These are phyloP conservation scores for Peromyscus polionotus DNA, from an alignment of 2,113 vertebrate species.

Conservation along the genomic window DNA sequence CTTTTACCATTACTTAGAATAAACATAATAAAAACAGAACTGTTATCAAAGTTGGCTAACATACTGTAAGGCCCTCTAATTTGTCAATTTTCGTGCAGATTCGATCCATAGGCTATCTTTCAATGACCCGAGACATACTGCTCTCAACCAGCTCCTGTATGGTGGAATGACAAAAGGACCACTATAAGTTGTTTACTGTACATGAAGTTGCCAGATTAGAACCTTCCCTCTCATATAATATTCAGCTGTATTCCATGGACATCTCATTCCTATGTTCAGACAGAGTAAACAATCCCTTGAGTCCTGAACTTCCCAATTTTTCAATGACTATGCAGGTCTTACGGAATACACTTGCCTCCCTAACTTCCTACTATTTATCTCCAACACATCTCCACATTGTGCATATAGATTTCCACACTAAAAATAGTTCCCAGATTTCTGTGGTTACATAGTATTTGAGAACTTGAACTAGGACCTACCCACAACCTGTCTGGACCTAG, in stretches of 20 bases:
- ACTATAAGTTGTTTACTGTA: not conserved
- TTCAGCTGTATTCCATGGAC: not conserved
- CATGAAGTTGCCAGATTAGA: not conserved
- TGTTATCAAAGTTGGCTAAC: not conserved
- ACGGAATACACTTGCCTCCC: not conserved
- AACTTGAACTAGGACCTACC: not conserved
- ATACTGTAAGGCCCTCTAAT: constrained; percentile 41
- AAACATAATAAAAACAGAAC: constrained; percentile 42
- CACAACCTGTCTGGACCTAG: not conserved
- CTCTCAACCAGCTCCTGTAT: not conserved
- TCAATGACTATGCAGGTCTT: not conserved
- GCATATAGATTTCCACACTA: not conserved
- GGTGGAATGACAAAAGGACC: not conserved
- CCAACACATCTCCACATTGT: not conserved
- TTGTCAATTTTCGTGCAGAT: not conserved
- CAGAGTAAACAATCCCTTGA: not conserved
- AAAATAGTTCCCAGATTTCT: not conserved
- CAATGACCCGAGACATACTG: not conserved
- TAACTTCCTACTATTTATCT: not conserved
- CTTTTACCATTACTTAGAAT: constrained; percentile 7
- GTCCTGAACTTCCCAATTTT: not conserved
- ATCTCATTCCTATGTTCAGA: not conserved
- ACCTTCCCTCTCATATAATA: not conserved
- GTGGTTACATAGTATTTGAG: not conserved
- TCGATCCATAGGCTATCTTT: not conserved